phyloP scores from a whole-genome alignment of 2,113 vertebrate species.

The Pollimyrus isidori region DNA sequence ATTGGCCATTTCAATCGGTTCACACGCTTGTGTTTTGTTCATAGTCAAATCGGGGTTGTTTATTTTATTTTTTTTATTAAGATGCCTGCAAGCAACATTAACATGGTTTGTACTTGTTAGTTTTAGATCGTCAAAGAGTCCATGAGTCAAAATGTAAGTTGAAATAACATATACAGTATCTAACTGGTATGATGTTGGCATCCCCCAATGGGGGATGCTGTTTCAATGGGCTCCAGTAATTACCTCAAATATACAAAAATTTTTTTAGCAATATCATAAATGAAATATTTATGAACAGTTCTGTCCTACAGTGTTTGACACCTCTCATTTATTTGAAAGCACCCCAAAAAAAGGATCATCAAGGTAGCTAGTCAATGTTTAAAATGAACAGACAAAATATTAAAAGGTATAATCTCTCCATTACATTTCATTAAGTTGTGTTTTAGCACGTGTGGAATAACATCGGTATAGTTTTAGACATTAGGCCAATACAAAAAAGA shows the following conservation, averaged over 20 bases:
- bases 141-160: background rate
- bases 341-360: background rate
- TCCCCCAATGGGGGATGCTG: background rate
- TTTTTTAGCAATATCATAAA: background rate
- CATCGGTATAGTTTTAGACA: background rate
- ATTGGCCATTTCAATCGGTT: background rate
- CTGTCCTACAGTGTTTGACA: background rate
- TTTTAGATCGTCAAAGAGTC: background rate
- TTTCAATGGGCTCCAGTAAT: background rate
- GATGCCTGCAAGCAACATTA: background rate
- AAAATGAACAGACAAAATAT: background rate
- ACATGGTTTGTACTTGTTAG: background rate
- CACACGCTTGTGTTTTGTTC: background rate
- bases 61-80: background rate
- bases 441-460: background rate
- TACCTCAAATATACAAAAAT: background rate
- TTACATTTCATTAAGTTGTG: background rate
- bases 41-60: background rate
- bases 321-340: background rate
- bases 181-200: background rate
- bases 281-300: background rate
- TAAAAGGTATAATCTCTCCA: background rate
- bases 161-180: background rate
- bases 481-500: background rate
- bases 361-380: background rate